A percentile compares a stretch with the other conserved stretches of the same genome.
phyloP scores from a whole-genome alignment of 2,113 vertebrate genomes.

The Ictidomys tridecemlineatus region DNA sequence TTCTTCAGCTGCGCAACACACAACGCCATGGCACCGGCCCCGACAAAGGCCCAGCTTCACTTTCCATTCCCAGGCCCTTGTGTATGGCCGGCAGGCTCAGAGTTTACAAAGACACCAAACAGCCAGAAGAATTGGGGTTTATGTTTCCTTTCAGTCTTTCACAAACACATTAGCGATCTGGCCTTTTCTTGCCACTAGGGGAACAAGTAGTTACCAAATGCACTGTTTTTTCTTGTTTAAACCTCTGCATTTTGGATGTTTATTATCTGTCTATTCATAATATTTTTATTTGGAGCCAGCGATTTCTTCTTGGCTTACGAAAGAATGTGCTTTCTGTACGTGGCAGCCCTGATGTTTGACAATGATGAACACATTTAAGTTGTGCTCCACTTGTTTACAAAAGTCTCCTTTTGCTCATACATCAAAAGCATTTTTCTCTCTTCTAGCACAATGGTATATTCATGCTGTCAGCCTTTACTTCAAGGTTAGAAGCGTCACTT shows the following conservation, averaged over 20 bases:
- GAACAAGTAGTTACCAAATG: slow-evolving; percentile 84
- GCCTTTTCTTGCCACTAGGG: slow-evolving; percentile 82
- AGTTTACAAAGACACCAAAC: slow-evolving; percentile 89
- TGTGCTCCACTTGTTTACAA: slow-evolving; percentile 88
- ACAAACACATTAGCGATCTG: slow-evolving; percentile 88
- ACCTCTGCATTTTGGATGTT: slow-evolving; percentile 68
- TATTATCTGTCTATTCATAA: slow-evolving; percentile 82
- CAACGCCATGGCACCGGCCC: slow-evolving; percentile 86
- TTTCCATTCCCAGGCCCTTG: slow-evolving; percentile 89
- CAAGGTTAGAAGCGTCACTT: slow-evolving; percentile 87
- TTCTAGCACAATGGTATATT: slow-evolving; percentile 87
- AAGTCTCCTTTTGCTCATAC: slow-evolving; percentile 86
- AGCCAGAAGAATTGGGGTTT: slow-evolving; percentile 90
- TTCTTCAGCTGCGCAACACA: slow-evolving; percentile 85
- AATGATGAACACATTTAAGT: slow-evolving; percentile 85
- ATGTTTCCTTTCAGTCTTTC: slow-evolving; percentile 89
- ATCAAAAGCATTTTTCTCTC: slow-evolving; percentile 88
- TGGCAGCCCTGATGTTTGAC: slow-evolving; percentile 82
- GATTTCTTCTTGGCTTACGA: slow-evolving; percentile 42
- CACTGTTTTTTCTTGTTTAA: slow-evolving; percentile 58
- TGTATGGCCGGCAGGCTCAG: slow-evolving; percentile 84
- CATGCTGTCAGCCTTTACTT: slow-evolving; percentile 86
- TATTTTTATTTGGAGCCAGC: slow-evolving; percentile 82
- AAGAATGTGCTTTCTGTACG: slow-evolving; percentile 69
- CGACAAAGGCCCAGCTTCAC: slow-evolving; percentile 86